Percentiles rank a stretch among this genome's conserved stretches.
Conservation (phyloP, 2,888 invertebrate genomes). For the Eutolmus rufibarbis region DNA sequence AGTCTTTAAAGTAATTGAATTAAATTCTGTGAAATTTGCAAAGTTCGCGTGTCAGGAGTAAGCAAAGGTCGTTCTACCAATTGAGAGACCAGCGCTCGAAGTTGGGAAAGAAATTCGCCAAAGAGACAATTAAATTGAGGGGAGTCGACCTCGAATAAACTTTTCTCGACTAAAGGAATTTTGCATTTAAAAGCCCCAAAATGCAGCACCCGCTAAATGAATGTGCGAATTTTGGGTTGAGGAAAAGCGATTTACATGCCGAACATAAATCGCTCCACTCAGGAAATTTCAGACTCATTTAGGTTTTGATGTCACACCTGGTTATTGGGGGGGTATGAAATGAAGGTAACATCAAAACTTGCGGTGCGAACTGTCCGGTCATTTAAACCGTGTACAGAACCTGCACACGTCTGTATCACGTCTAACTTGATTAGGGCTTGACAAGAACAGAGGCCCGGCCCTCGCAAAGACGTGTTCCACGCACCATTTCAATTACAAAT, state of each 20-base stretch:
- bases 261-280: neutral
- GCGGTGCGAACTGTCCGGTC: constrained; percentile 6
- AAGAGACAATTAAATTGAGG: neutral
- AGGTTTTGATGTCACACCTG: neutral
- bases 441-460: constrained; percentile 9
- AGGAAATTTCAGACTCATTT: neutral
- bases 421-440: constrained; percentile 27
- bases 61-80: neutral
- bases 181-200: neutral
- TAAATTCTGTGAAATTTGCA: neutral
- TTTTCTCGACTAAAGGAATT: neutral
- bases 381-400: neutral
- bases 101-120: neutral
- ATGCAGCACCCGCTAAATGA: neutral
- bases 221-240: neutral
- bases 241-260: neutral
- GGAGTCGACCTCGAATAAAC: neutral
- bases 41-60: neutral
- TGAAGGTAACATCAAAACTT: neutral
- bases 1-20: neutral
- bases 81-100: neutral
- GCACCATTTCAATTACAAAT: constrained; percentile 41
- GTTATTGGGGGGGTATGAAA: neutral
- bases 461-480: constrained; percentile 16
- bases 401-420: neutral